These are phyloP conservation scores for Eulithis testata DNA, from an alignment of 2,888 invertebrate genomes.

Conservation along the genomic window DNA sequence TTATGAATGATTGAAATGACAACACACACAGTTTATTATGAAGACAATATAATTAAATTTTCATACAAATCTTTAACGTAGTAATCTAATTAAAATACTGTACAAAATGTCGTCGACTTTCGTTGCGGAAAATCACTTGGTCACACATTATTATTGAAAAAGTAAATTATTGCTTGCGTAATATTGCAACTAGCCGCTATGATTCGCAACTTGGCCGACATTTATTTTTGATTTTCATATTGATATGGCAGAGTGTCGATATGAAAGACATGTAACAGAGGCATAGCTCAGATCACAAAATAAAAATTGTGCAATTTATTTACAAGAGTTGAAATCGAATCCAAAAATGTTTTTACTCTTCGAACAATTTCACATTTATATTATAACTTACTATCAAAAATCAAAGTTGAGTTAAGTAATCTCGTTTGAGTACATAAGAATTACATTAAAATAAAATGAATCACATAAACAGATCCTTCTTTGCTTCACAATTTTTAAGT, in stretches of 20 bases:
- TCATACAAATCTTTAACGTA: conserved; percentile 93
- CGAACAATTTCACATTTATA: conserved; percentile 56
- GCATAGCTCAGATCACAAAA: conserved; percentile 57
- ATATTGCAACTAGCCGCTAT: conserved; percentile 44
- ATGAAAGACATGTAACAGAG: conserved; percentile 81
- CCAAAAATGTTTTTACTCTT: conserved; percentile 57
- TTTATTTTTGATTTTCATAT: conserved; percentile 79
- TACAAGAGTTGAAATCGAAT: conserved; percentile 64
- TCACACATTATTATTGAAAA: conserved; percentile 44
- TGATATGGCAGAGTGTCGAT: conserved; percentile 89
- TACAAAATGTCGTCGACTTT: conserved; percentile 81
- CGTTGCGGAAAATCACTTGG: conserved; percentile 71
- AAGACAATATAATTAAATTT: conserved; percentile 88
- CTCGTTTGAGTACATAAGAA: conserved; percentile 78
- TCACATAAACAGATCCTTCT: conserved; percentile 76
- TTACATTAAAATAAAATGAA: conserved; percentile 63
- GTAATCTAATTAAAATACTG: conserved; percentile 91
- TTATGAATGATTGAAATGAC: conserved; percentile 47
- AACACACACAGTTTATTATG: conserved; percentile 71
- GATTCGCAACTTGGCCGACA: conserved; percentile 69
- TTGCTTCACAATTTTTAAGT: conserved; percentile 49
- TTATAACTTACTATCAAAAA: conserved; percentile 61
- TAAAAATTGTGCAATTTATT: conserved; percentile 73
- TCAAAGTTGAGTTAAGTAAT: conserved; percentile 66
- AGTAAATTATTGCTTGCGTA: conserved; percentile 37